These are phyloP conservation scores for Callipepla squamata DNA, from an alignment of 2,113 vertebrate species.

Conservation along the genomic window DNA sequence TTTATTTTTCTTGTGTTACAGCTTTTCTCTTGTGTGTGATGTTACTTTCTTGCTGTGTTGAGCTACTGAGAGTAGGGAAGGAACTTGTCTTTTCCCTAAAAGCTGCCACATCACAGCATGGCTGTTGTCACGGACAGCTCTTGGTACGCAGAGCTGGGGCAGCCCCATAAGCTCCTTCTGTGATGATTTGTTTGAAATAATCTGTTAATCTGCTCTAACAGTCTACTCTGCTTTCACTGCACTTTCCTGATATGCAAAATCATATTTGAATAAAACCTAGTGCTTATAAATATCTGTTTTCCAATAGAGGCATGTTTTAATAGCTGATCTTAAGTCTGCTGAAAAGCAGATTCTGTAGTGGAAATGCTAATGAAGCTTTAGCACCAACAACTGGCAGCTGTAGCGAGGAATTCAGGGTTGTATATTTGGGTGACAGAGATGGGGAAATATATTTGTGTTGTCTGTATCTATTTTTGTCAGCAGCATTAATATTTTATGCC, in stretches of 20 bases:
- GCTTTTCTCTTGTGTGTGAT: background rate
- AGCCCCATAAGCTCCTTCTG: fast-evolving
- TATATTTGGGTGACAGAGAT: background rate
- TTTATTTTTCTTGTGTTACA: background rate
- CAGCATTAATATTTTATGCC: background rate
- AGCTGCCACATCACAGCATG: fast-evolving
- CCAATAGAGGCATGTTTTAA: conserved; percentile 2
- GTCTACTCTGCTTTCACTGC: background rate
- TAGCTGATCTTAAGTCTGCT: conserved; percentile 26
- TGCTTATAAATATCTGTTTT: conserved; percentile 1
- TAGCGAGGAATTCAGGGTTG: background rate
- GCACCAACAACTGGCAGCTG: background rate
- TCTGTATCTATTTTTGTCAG: conserved; percentile 12
- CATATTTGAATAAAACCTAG: background rate
- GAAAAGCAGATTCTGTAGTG: conserved; percentile 25
- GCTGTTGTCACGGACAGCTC: background rate
- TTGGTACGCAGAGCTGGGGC: background rate
- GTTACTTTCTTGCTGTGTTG: background rate
- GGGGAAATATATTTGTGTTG: background rate
- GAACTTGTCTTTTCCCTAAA: background rate
- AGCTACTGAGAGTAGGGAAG: background rate
- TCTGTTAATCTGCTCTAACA: conserved; percentile 19
- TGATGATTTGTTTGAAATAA: background rate
- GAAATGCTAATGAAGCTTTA: conserved; percentile 31
- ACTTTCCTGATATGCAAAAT: conserved; percentile 27